A percentile compares a stretch with the other conserved stretches of the same genome.
phyloP scores from a whole-genome alignment of 2,797 vertebrate species.

The Staurois parvus region DNA sequence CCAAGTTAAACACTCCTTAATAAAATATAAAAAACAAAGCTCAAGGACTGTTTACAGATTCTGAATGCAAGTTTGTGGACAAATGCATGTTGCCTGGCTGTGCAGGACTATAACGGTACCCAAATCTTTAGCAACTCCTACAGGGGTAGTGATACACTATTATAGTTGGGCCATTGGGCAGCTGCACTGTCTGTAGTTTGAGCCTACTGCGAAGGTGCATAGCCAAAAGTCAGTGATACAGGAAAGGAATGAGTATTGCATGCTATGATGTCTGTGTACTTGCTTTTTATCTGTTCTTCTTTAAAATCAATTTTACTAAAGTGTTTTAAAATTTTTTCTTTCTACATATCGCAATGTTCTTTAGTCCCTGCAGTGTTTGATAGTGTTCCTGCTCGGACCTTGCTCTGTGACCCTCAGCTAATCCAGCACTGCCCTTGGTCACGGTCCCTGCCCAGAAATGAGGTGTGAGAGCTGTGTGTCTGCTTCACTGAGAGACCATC shows the following conservation, averaged over 20 bases:
- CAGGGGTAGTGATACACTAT: too few species aligned
- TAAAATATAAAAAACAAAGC: too few species aligned
- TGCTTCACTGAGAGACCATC: slow-evolving; percentile 60
- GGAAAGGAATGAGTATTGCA: background rate
- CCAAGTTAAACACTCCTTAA: too few species aligned
- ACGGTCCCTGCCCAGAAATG: slow-evolving; percentile 42
- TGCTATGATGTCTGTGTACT: background rate
- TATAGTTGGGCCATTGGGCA: too few species aligned
- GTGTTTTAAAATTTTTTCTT: background rate
- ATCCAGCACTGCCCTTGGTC: slow-evolving; percentile 50
- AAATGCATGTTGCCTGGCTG: too few species aligned
- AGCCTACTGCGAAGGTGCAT: background rate
- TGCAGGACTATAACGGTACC: too few species aligned
- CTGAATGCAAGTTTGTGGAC: too few species aligned
- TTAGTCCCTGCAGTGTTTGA: slow-evolving; percentile 13
- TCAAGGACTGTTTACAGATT: too few species aligned
- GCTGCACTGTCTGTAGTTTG: too few species aligned
- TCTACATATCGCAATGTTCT: background rate
- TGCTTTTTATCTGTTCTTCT: too few species aligned
- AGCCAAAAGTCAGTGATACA: background rate
- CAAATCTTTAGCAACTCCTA: too few species aligned
- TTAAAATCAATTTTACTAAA: background rate
- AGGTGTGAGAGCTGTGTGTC: slow-evolving; percentile 53
- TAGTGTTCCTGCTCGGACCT: slow-evolving; percentile 35
- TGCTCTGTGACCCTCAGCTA: slow-evolving; percentile 59